Evolutionary conservation across 2,797 vertebrate species (phyloP), one percentile per base, ranked within the genome.

Genomic region (Sebastes trivittatus): DNA sequence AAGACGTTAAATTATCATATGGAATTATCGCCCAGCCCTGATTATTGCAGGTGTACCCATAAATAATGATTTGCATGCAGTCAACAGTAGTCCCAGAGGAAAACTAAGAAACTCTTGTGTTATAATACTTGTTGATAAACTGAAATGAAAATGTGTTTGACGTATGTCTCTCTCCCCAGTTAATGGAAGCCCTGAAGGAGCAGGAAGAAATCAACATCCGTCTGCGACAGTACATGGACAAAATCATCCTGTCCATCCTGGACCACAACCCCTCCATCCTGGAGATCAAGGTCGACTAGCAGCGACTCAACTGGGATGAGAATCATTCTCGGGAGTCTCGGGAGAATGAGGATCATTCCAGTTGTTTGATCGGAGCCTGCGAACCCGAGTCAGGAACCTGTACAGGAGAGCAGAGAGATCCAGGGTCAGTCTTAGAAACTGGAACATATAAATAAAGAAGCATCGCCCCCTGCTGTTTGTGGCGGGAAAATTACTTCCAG

Each of bases 181-280:
- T 99, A 71, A 98, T 99, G 97, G 98, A 99, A 89, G 98, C 98
- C 81, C 95, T 99, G 58, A 98, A 97, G 94, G 97, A 99, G 80
- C 98, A 99, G 91, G 98, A 99, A 82, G 98, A 99, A 89, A 99
- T 99, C 83, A 99, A 99, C 88, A 91, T 95, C 67, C 96, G 98
- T 18, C 95, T 99, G 78, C 94, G 98, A 46, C 98, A 99, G 86
- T 99, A 99, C 92, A 99, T 99, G 98, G 98, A 99, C 96, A 99
- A 99, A 95, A 98, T 99, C 22, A 99, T 99, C 90, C 93, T 99
- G 74, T 96, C 97, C 87, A 99, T 99, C 92, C 93, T 99, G 87
- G 98, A 99, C 93, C 97, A 99, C 89, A 98, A 99, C 85, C 98
- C 98, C 0, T 99, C 98, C 88, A 99, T 99, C 88, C 92, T 99